Evolutionary conservation across 1,140 invertebrate genomes (phyloP).

Genomic region (Myzus persicae): DNA sequence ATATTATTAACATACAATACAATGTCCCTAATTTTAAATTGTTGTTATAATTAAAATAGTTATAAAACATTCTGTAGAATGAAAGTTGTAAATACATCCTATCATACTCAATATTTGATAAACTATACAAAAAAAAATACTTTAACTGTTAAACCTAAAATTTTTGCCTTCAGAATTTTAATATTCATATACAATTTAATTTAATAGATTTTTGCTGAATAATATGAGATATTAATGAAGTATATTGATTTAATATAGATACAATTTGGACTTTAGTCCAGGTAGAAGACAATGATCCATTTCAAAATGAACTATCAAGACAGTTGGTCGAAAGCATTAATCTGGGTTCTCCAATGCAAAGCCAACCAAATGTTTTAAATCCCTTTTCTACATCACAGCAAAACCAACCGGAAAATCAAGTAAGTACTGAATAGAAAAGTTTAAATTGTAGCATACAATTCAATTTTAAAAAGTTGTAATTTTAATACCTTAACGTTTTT

Average conservation of each 20-base stretch:
- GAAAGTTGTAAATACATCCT: neutral
- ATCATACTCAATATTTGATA: neutral
- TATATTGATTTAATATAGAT: constrained; percentile 14
- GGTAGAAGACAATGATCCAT: constrained; percentile 56
- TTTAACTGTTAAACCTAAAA: neutral
- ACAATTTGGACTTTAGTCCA: constrained; percentile 52
- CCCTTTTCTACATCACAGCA: constrained; percentile 46
- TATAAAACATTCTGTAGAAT: neutral
- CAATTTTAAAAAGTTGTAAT: neutral
- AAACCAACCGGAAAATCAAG: constrained; percentile 42
- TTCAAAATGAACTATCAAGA: constrained; percentile 55
- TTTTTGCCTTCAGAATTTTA: neutral
- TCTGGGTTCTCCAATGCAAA: constrained; percentile 41
- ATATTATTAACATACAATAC: neutral
- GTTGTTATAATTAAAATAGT: neutral
- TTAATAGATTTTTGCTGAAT: neutral
- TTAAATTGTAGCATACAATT: neutral
- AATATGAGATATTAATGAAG: neutral
- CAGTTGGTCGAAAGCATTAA: constrained; percentile 50
- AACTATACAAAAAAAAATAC: neutral
- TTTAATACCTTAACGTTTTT: neutral
- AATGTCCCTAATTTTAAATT: neutral
- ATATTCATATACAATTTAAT: neutral
- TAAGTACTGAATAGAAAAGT: neutral
- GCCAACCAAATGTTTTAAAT: constrained; percentile 1